A percentile compares a stretch with the other conserved stretches of the same genome.
These are phyloP conservation scores for Andricus curvator DNA, from an alignment of 2,888 invertebrate genomes.

Conservation along the genomic window DNA sequence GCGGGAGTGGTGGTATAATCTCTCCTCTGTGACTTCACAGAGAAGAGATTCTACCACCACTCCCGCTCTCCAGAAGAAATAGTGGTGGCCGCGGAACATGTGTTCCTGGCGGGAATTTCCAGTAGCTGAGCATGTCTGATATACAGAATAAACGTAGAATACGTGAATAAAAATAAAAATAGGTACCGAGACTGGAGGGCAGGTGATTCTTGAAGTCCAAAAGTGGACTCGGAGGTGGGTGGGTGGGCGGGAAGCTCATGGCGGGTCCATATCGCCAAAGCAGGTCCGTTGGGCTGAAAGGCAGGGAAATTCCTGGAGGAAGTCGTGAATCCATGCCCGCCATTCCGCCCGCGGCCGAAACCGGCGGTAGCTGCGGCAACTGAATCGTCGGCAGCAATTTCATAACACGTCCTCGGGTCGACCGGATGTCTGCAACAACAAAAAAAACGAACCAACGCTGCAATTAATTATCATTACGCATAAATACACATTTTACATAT, in stretches of 20 bases:
- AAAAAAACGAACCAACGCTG: background rate
- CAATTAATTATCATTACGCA: slow-evolving; percentile 36
- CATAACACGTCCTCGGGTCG: slow-evolving; percentile 76
- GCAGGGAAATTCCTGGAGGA: slow-evolving; percentile 87
- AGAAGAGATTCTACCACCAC: no score
- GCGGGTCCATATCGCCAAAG: slow-evolving; percentile 91
- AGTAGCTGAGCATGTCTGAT: no score
- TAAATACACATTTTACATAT: background rate
- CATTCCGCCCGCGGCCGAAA: slow-evolving; percentile 78
- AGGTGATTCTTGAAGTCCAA: slow-evolving; percentile 93
- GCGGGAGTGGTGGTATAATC: no score
- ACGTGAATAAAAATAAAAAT: background rate
- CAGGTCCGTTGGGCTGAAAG: slow-evolving; percentile 90
- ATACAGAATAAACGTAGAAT: no score
- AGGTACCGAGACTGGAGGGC: slow-evolving; percentile 85
- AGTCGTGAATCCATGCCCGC: slow-evolving; percentile 87
- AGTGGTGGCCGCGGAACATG: no score
- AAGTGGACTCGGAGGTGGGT: slow-evolving; percentile 84
- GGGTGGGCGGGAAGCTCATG: slow-evolving; percentile 85
- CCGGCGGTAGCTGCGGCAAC: slow-evolving; percentile 77
- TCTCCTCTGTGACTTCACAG: no score
- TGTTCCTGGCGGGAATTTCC: no score
- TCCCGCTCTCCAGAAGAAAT: no score
- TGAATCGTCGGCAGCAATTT: slow-evolving; percentile 80
- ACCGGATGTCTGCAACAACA: slow-evolving; percentile 61